phyloP scores from a whole-genome alignment of 2,888 invertebrate species.

The Macrostomum cliftonense region DNA sequence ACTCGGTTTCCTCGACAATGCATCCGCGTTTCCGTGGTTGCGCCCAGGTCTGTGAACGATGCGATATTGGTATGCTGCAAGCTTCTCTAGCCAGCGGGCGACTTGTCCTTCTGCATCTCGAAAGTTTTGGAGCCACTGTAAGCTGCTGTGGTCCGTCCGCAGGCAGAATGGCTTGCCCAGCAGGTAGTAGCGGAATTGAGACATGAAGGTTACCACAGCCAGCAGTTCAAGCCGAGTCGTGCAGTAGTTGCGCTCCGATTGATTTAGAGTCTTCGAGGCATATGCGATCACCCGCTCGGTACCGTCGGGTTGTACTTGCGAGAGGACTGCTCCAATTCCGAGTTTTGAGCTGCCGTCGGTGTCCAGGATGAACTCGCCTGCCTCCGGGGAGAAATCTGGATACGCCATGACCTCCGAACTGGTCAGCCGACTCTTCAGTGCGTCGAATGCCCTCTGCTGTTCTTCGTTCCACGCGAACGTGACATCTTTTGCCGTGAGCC shows the following conservation, averaged over 20 bases:
- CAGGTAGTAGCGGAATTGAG: constrained; percentile 35
- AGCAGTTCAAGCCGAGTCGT: constrained; percentile 14
- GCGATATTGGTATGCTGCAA: constrained; percentile 31
- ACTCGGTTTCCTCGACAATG: no score
- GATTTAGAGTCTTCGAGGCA: background rate
- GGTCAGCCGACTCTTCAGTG: background rate
- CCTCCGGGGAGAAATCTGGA: background rate
- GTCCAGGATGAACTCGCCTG: background rate
- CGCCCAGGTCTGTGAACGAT: constrained; percentile 33
- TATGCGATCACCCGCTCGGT: background rate
- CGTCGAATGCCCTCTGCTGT: background rate
- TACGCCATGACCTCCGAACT: background rate
- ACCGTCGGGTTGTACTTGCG: constrained; percentile 1
- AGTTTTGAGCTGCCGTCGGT: constrained; percentile 2
- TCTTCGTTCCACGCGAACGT: background rate
- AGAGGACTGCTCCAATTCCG: background rate
- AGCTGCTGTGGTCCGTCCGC: constrained; percentile 38
- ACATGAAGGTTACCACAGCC: constrained; percentile 25
- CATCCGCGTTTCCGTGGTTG: constrained; percentile 32
- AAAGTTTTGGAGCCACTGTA: constrained; percentile 37
- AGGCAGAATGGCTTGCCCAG: constrained; percentile 28
- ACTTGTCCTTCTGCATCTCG: constrained; percentile 36
- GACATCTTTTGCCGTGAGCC: background rate
- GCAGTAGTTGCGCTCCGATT: background rate
- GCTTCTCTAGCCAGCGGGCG: constrained; percentile 35